phyloP scores from a whole-genome alignment of 2,113 vertebrate genomes.

The Cyanocitta stelleri region DNA sequence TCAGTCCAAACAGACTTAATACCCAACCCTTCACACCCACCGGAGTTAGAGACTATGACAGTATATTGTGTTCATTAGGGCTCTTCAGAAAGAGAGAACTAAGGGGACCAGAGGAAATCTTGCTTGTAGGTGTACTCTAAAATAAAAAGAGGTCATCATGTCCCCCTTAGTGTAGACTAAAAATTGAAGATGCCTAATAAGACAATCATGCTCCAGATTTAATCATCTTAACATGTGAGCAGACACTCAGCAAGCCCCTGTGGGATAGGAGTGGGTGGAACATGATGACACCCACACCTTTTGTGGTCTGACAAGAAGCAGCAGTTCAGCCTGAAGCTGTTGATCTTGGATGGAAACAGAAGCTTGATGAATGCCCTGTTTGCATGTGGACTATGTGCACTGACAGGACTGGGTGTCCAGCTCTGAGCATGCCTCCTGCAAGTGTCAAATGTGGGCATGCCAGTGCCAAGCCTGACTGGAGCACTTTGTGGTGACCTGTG shows the following conservation, averaged over 20 bases:
- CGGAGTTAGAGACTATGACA: neutral
- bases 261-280: conserved; percentile 21
- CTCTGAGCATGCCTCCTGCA: neutral
- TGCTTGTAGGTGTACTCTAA: neutral
- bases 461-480: neutral
- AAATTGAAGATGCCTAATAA: neutral
- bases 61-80: neutral
- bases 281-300: neutral
- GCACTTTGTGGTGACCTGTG: neutral
- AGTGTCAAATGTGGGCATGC: neutral
- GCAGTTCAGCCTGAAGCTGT: neutral
- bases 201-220: neutral
- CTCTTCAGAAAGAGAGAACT: neutral
- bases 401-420: neutral
- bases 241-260: neutral
- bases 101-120: neutral
- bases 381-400: neutral
- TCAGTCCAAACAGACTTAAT: neutral
- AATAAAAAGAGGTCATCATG: neutral
- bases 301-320: neutral
- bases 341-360: neutral
- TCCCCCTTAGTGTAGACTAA: neutral
- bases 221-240: neutral
- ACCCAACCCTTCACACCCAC: neutral
- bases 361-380: neutral